Base-by-base conservation (phyloP, 1,140 invertebrate genomes). In the Magallana ariakensis region DNA sequence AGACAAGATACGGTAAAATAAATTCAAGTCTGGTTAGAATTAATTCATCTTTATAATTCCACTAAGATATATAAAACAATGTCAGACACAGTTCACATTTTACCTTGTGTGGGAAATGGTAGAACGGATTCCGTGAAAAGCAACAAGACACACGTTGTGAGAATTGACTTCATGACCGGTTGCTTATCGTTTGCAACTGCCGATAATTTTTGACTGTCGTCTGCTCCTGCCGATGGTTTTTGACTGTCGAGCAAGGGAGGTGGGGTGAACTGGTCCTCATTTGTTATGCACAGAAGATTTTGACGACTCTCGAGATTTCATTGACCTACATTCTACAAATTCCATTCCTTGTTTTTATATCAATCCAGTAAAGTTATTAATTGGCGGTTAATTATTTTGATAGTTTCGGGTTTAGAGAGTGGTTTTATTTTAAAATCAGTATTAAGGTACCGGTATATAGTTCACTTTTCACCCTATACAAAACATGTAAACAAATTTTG, bases 321-420 rank as follows among this genome's bases (percentile, higher is more conserved):
- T 11, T 75, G 22, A 75, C 10, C 66, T 26, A 75, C 66, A 75
- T 75, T 75, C 66, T 26, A 11, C 33, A 26, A 75, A 75, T 75
- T 75, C 15, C 66, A 33, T 75, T 75, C 22, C 66, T 26, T 22
- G 8, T 33, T 9, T 75, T 75, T 26, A 4, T 75, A 26, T 75
- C 33, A 10, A 75, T 75, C 26, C 19, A 19, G 26, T 70, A 19
- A 10, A 70, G 26, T 26, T 11, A 19, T 26, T 75, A 26, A 26
- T 33, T 26, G 11, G 22, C 22, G 22, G 22, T 75, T 75, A 11
- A 26, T 75, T 22, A 46, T 46, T 46, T 46, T 46, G 33, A 46
- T 46, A 46, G 33, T 33, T 33, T 4, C 33, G 4, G 33, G 33
- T 46, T 46, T 46, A 46, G 33, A 46, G 33, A 46, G 33, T 46